Base-by-base conservation (phyloP, 2,113 vertebrate species). In the Anoura caudifer region DNA sequence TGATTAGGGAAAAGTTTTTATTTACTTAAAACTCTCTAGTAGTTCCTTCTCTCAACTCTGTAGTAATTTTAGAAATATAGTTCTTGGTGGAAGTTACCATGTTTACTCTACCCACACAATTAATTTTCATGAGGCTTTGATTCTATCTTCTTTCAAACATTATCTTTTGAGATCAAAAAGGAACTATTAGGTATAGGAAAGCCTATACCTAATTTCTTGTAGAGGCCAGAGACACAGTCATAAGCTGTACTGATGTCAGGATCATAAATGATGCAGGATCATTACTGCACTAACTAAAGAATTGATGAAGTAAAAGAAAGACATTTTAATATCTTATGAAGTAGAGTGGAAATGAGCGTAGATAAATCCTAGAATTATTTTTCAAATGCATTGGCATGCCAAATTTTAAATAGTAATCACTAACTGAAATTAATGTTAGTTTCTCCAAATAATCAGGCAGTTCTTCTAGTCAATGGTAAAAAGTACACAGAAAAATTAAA, bases 401-500 rank as follows among this genome's bases (percentile, higher is more conserved):
- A 92, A 88, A 85, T 73, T 90, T 92, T 90, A 94, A 77, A 76
- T 17, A 95, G 31, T 56, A 80, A 82, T 91, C 10, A 63, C 45
- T 95, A 88, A 81, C 4, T 77, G 17, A 95, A 92, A 95, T 67
- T 80, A 83, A 83, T 77, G 13, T 86, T 67, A 73, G 4, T 43
- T 88, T 85, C 41, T 83, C 86, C 38, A 70, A 41, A 81, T 73
- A 75, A 45, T 79, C 41, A 90, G 69, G 31, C 13, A 95, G 36
- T 80, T 90, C 31, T 43, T n/a, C 77, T 43, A 75, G 22, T 80
- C 81, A 82, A 84, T 24, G n/a, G 7, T 63, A 28, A 81, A 56
- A 95, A 87, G 45, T 65, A 31, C 47, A 17, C 11, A 17, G 16
- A 77, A 92, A 96, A 96, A 61, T 50, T 56, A 92, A 95, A 90